Base-by-base conservation (phyloP, 2,888 invertebrate species). In the Tinea pellionella region DNA sequence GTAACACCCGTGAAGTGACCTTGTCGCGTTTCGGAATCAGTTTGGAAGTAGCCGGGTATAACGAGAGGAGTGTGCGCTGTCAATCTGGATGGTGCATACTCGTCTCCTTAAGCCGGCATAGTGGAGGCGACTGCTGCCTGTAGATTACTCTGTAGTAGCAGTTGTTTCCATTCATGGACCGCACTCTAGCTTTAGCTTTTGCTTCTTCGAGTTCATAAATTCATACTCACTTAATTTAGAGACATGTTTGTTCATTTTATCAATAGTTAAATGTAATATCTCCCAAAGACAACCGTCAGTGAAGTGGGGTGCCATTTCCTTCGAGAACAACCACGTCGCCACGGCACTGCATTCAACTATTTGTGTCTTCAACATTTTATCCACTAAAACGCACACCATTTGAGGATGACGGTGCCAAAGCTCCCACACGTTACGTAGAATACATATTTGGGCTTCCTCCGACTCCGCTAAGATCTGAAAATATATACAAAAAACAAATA, bases 261-360 rank as follows among this genome's bases (percentile, higher is more conserved):
- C 94, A 59, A 99, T 96, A 1, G 98, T 98, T 62, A 96, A 87
- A 79, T 98, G 97, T 60, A 99, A 89, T 62, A 99, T 93, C 87
- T 99, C 99, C 98, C 99, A 99, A 16, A 98, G 90, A 77, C 96
- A 98, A 71, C 93, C 91, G 80, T 96, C 96, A 0, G 97, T 97
- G 78, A 98, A 98, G 80, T 94, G 96, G 0, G 90, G 87, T 15
- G 92, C 90, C 97, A 98, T 97, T 76, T 96, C 95, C 79, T 95
- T 95, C 4, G 97, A 96, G 86, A 99, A 99, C 64, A 98, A 93
- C 98, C 98, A 99, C 66, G 96, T 97, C 56, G 98, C 98, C 12
- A 99, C 98, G 0, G 98, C 95, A 61, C 96, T 95, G 76, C 98
- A 98, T 76, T 98, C 97, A 59, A 99, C 95, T 60, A 99, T 94